A percentile compares a stretch with the other conserved stretches of the same genome.
Evolutionary conservation across 2,888 invertebrate genomes (phyloP).

Genomic region (Hyalella azteca): DNA sequence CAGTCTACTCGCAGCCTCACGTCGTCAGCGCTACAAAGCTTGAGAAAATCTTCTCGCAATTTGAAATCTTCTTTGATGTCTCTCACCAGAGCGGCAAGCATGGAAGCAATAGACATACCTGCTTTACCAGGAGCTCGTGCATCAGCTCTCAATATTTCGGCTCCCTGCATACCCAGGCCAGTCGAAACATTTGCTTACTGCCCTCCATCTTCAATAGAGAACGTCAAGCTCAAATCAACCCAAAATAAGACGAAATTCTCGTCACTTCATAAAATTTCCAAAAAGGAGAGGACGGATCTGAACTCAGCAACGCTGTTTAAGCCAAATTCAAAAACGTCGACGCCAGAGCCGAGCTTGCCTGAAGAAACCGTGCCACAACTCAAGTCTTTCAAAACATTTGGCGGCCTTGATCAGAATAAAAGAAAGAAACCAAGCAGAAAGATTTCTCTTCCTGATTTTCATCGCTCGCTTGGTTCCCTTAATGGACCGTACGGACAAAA

Average conservation of each 20-base stretch:
- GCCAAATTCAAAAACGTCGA: not conserved
- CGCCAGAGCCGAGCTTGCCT: not conserved
- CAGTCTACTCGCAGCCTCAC: slow-evolving; percentile 12
- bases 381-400: not conserved
- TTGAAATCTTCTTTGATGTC: slow-evolving; percentile 6
- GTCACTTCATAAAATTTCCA: not conserved
- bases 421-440: not conserved
- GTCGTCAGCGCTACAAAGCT: slow-evolving; percentile 18
- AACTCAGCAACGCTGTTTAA: not conserved
- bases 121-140: not conserved
- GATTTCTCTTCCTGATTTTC: slow-evolving; percentile 20
- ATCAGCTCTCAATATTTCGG: not conserved
- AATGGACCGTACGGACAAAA: not conserved
- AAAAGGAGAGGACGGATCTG: not conserved
- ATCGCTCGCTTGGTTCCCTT: not conserved
- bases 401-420: not conserved
- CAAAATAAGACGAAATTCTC: slow-evolving; percentile 11
- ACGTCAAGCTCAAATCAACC: not conserved
- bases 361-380: not conserved
- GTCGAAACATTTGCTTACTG: slow-evolving; percentile 16
- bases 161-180: not conserved
- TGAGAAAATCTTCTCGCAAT: slow-evolving; percentile 19
- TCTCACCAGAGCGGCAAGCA: not conserved
- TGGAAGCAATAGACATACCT: slow-evolving; percentile 11
- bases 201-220: slow-evolving; percentile 16